Conservation (phyloP, 2,113 vertebrate genomes). For the Hemichromis elongatus region DNA sequence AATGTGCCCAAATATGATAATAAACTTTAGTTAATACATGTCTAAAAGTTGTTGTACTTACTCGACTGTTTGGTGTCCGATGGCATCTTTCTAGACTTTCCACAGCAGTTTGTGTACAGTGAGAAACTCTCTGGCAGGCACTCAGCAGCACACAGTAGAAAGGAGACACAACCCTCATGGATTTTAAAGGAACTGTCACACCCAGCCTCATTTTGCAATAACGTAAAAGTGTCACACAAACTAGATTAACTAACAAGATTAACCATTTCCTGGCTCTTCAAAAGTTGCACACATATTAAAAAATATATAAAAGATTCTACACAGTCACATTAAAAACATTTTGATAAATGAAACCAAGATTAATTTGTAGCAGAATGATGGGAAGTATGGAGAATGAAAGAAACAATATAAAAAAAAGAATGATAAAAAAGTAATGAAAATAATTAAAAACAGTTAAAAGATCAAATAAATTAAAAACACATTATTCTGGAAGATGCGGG, state of each 20-base stretch:
- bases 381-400: not conserved
- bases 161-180: too few species aligned
- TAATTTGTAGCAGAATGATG: not conserved
- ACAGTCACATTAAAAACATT: too few species aligned
- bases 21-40: not conserved
- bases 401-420: not conserved
- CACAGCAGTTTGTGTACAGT: not conserved
- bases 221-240: too few species aligned
- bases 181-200: not conserved
- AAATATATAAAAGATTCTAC: too few species aligned
- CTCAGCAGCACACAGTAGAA: not conserved
- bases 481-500: not conserved
- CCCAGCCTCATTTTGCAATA: not conserved
- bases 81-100: not conserved
- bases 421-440: not conserved
- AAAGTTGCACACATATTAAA: too few species aligned
- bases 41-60: not conserved
- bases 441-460: not conserved
- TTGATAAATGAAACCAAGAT: not conserved
- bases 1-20: not conserved
- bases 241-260: too few species aligned
- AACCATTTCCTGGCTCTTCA: too few species aligned
- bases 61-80: fast-evolving
- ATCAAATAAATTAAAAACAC: not conserved
- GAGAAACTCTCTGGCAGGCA: fast-evolving